Evolutionary conservation across 2,113 vertebrate species (phyloP).

Genomic region (Tragelaphus buxtoni): DNA sequence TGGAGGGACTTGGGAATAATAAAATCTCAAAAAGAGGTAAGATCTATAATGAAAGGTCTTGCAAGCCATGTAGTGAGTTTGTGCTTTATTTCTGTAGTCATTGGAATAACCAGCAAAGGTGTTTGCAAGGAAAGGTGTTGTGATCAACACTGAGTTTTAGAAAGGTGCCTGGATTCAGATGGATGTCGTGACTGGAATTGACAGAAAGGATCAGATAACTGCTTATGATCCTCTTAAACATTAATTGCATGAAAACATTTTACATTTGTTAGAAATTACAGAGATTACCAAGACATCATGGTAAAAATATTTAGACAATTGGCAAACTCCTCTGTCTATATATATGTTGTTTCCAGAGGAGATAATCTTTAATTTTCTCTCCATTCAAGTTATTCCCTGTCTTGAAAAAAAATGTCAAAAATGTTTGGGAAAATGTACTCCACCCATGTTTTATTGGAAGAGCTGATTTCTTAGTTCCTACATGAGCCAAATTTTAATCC

Average conservation of each 20-base stretch:
- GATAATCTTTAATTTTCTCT: slow-evolving; percentile 54
- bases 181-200: background rate
- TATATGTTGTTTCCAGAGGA: slow-evolving; percentile 59
- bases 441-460: slow-evolving; percentile 38
- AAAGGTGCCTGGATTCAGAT: background rate
- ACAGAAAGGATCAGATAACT: background rate
- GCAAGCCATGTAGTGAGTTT: background rate
- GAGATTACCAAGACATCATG: slow-evolving; percentile 51
- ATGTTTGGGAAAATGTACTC: slow-evolving; percentile 59
- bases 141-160: background rate
- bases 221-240: background rate
- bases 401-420: slow-evolving; percentile 63
- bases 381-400: slow-evolving; percentile 44
- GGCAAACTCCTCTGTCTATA: slow-evolving; percentile 33
- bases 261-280: slow-evolving; percentile 64
- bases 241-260: slow-evolving; percentile 1
- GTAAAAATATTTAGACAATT: slow-evolving; percentile 60
- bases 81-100: background rate
- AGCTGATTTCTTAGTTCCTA: slow-evolving; percentile 26
- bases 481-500: slow-evolving; percentile 49
- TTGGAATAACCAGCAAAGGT: background rate
- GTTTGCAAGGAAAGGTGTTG: background rate
- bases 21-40: background rate
- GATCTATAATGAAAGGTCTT: background rate
- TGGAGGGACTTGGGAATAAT: background rate